A percentile compares a stretch with the other conserved stretches of the same genome.
These are phyloP conservation scores for Buceros bicornis DNA, from an alignment of 2,797 vertebrate species.

Conservation along the genomic window DNA sequence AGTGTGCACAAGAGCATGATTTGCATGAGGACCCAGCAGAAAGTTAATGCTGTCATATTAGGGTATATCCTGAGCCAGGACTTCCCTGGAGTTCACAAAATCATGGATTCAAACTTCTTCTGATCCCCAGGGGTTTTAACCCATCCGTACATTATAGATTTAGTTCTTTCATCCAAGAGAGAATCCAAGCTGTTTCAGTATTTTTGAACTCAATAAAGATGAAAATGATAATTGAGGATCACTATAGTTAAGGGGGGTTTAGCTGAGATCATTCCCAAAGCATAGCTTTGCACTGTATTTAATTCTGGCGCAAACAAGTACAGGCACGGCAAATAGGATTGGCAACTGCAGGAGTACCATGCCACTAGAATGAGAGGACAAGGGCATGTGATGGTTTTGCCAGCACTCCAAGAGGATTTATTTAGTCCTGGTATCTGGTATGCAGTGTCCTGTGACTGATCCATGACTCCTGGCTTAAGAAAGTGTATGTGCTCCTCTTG, in stretches of 20 bases:
- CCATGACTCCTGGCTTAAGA: not conserved
- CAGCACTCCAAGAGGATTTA: not conserved
- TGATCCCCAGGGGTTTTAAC: not conserved
- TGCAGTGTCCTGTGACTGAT: not conserved
- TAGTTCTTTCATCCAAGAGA: not conserved
- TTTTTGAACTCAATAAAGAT: not conserved
- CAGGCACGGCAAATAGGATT: not conserved
- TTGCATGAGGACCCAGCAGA: not conserved
- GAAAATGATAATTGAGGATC: not conserved
- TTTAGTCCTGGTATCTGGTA: not conserved
- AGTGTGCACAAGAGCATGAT: not conserved
- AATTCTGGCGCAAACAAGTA: not conserved
- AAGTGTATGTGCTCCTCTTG: not conserved
- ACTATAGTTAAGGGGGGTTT: not conserved
- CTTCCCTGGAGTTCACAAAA: not conserved
- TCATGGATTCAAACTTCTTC: not conserved
- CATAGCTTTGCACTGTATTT: fast-evolving
- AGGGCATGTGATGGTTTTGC: fast-evolving
- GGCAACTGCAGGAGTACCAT: not conserved
- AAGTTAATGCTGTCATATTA: not conserved
- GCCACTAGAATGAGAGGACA: not conserved
- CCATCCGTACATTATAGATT: not conserved
- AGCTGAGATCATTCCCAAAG: not conserved
- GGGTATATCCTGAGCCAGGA: not conserved
- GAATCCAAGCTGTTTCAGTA: not conserved